These are phyloP conservation scores for Sebastes iracundus DNA, from an alignment of 2,797 vertebrate genomes.

Conservation along the genomic window DNA sequence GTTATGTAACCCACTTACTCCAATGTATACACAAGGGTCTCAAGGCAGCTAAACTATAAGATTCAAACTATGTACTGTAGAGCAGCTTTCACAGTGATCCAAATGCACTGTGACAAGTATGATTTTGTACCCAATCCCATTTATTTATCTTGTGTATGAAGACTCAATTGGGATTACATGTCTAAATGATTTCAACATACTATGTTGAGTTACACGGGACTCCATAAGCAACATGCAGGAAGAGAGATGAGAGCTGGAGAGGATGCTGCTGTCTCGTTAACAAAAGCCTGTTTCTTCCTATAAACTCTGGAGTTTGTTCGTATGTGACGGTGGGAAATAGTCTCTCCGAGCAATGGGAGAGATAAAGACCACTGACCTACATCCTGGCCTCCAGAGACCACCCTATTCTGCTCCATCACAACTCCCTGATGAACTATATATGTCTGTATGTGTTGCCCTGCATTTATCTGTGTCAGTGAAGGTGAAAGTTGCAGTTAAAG, in stretches of 20 bases:
- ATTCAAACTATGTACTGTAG: background rate
- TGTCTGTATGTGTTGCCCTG: background rate
- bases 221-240: background rate
- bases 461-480: conserved; percentile 15
- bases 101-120: background rate
- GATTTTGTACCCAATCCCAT: background rate
- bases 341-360: background rate
- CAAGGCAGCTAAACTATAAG: background rate
- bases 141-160: background rate
- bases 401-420: conserved; percentile 12
- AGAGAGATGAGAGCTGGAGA: background rate
- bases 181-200: background rate
- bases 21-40: conserved; percentile 6
- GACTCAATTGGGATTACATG: background rate
- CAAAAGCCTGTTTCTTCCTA: background rate
- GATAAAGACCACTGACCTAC: conserved; percentile 57
- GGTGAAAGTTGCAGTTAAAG: background rate
- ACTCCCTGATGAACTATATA: conserved; percentile 18
- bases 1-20: conserved; percentile 47
- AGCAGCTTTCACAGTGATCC: conserved; percentile 6
- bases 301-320: conserved; percentile 10
- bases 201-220: background rate
- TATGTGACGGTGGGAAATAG: conserved; percentile 6
- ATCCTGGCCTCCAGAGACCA: conserved; percentile 43
- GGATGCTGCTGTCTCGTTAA: background rate